Percentiles rank a stretch among this genome's conserved stretches.
phyloP scores from a whole-genome alignment of 2,888 invertebrate species.

The Suillia variegata region DNA sequence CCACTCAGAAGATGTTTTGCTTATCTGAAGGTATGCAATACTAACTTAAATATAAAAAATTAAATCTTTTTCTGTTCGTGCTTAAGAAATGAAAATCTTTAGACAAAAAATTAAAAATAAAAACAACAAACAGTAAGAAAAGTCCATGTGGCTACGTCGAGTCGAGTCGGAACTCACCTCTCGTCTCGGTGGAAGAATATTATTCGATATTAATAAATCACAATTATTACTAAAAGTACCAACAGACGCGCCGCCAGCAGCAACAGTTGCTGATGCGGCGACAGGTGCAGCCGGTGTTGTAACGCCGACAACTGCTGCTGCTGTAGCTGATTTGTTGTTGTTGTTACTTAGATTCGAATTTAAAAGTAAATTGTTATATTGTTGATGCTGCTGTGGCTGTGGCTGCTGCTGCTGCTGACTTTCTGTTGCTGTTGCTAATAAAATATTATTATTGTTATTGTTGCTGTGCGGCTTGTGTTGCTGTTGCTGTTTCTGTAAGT shows the following conservation, averaged over 20 bases:
- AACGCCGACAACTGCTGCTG: constrained; percentile 20
- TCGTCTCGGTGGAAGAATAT: constrained; percentile 60
- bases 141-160: background rate
- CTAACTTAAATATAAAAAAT: background rate
- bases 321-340: constrained; percentile 43
- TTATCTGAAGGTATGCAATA: background rate
- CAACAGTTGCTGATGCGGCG: constrained; percentile 8
- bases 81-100: too few species aligned
- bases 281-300: constrained; percentile 2
- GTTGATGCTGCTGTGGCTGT: constrained; percentile 26
- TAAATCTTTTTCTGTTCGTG: background rate
- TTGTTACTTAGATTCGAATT: constrained; percentile 41
- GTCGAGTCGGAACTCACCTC: constrained; percentile 47
- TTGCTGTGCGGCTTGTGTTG: constrained; percentile 4
- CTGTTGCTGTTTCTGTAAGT: constrained; percentile 13
- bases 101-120: background rate
- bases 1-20: background rate
- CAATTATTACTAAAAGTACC: constrained; percentile 54
- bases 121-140: too few species aligned
- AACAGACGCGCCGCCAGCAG: constrained; percentile 13
- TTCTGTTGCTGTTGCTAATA: constrained; percentile 15
- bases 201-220: constrained; percentile 60
- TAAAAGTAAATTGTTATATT: constrained; percentile 34
- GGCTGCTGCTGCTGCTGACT: constrained; percentile 33
- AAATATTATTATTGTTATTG: constrained; percentile 5